Conservation (phyloP, 1,140 invertebrate species). For the Caerostris darwini region DNA sequence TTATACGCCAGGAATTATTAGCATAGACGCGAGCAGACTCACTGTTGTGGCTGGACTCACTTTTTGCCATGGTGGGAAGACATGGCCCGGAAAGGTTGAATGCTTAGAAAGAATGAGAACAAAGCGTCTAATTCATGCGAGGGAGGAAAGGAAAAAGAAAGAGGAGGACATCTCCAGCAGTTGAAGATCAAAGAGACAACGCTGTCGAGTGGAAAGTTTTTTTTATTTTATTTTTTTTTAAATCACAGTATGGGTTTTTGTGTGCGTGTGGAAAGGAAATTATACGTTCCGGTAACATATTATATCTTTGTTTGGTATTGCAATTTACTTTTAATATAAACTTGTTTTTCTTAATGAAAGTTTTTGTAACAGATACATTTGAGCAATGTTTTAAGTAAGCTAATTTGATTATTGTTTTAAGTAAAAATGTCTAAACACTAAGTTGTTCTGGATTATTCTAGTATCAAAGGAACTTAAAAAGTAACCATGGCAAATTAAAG, state of each 20-base stretch:
- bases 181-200: neutral
- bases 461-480: too few species aligned
- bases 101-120: neutral
- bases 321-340: too few species aligned
- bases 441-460: too few species aligned
- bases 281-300: too few species aligned
- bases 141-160: neutral
- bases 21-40: neutral
- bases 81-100: neutral
- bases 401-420: too few species aligned
- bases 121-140: neutral
- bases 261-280: too few species aligned
- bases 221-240: neutral
- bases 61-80: neutral
- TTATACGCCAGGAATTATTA: constrained; percentile 42
- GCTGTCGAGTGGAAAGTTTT: neutral
- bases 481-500: too few species aligned
- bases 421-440: too few species aligned
- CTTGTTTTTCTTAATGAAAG: too few species aligned
- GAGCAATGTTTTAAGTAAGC: too few species aligned
- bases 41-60: neutral
- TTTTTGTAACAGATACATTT: too few species aligned
- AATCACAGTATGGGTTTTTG: neutral
- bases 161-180: neutral
- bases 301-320: too few species aligned